Evolutionary conservation across 2,113 vertebrate genomes (phyloP).

Genomic region (Sylvilagus bachmani): DNA sequence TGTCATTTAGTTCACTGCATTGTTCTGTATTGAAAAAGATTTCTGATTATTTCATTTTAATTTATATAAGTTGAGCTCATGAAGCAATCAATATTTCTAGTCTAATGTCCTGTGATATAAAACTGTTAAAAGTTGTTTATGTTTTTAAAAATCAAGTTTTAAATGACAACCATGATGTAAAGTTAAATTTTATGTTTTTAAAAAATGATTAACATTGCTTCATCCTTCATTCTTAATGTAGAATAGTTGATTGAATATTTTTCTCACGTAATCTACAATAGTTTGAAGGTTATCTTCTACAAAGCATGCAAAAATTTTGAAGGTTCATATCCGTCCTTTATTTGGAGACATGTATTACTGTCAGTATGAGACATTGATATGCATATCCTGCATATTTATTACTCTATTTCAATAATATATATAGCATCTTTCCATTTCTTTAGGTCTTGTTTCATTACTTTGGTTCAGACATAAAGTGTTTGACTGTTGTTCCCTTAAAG

Average conservation of each 20-base stretch:
- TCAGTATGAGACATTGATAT: slow-evolving; percentile 83
- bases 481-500: slow-evolving; percentile 80
- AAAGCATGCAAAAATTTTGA: slow-evolving; percentile 74
- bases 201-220: background rate
- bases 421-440: slow-evolving; percentile 76
- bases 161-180: too few relatives aligned
- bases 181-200: too few relatives aligned
- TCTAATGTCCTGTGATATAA: too few relatives aligned
- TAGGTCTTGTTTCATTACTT: slow-evolving; percentile 69
- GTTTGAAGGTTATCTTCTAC: slow-evolving; percentile 63
- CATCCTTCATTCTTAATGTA: background rate
- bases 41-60: too few relatives aligned
- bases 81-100: too few relatives aligned
- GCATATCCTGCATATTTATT: slow-evolving; percentile 81
- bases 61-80: too few relatives aligned
- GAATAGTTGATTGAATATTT: slow-evolving; percentile 60
- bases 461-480: slow-evolving; percentile 79
- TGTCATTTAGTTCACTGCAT: too few relatives aligned
- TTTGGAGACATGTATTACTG: slow-evolving; percentile 80
- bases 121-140: too few relatives aligned
- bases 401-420: slow-evolving; percentile 83
- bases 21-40: too few relatives aligned
- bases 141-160: too few relatives aligned
- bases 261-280: slow-evolving; percentile 71
- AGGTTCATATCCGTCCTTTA: slow-evolving; percentile 69